These are phyloP conservation scores for Pitta sordida DNA, from an alignment of 2,113 vertebrate genomes.

Conservation along the genomic window DNA sequence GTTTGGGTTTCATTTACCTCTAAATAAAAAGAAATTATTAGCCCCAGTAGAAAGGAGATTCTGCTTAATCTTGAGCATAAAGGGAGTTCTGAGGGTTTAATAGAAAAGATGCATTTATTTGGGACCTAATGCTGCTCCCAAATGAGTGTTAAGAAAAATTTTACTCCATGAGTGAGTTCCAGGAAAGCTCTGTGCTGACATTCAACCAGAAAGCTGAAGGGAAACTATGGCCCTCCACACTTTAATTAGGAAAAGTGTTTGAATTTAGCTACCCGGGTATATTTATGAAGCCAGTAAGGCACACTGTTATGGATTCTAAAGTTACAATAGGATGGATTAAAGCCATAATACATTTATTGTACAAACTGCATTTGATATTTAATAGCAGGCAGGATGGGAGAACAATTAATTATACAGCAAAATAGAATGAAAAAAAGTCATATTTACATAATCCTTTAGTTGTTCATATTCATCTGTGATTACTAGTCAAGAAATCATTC, in stretches of 20 bases:
- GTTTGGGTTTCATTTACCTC: background rate
- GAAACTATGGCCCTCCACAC: background rate
- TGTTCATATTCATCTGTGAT: background rate
- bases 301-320: background rate
- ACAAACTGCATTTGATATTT: background rate
- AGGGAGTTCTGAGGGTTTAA: background rate
- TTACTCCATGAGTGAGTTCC: background rate
- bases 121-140: background rate
- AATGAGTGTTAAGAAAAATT: background rate
- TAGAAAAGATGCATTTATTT: background rate
- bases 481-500: background rate
- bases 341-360: background rate
- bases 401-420: background rate
- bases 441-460: background rate
- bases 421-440: background rate
- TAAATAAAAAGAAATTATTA: background rate
- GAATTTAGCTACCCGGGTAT: background rate
- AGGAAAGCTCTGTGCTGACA: background rate
- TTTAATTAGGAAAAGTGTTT: background rate
- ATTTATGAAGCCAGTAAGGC: background rate
- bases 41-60: background rate
- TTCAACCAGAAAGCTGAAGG: background rate
- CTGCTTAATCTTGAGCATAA: background rate
- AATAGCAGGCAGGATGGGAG: background rate
- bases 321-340: background rate